Percentiles rank a stretch among this genome's conserved stretches.
These are phyloP conservation scores for Lasioglossum albipes DNA, from an alignment of 1,140 invertebrate genomes.

Conservation along the genomic window DNA sequence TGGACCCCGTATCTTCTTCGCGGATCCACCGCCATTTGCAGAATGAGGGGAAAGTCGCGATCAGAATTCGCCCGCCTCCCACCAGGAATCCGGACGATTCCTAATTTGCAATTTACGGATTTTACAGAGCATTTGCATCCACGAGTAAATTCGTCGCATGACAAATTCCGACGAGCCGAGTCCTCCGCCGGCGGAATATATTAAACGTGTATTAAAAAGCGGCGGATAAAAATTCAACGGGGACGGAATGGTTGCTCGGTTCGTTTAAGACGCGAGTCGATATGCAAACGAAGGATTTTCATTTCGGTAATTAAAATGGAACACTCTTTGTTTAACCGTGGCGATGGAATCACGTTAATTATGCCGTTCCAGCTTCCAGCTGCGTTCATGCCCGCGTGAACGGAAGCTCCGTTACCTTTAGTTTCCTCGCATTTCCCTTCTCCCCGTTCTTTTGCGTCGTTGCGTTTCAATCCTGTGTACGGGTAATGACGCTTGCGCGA, in stretches of 20 bases:
- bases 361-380: constrained; percentile 6
- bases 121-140: constrained; percentile 34
- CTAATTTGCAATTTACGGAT: constrained; percentile 37
- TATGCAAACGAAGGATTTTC: constrained; percentile 24
- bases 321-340: constrained; percentile 17
- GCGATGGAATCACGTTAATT: constrained; percentile 15
- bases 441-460: neutral
- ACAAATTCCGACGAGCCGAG: neutral
- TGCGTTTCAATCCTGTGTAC: no score
- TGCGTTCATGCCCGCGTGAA: no score
- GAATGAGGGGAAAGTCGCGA: no score
- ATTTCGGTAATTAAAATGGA: constrained; percentile 34
- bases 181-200: constrained; percentile 14
- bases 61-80: no score
- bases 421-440: neutral
- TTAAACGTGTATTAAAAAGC: constrained; percentile 36
- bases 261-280: constrained; percentile 27
- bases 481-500: no score
- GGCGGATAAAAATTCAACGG: constrained; percentile 13
- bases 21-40: neutral
- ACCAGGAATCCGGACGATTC: neutral
- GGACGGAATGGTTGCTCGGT: neutral
- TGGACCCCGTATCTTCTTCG: neutral
- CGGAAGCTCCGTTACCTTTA: neutral
- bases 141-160: neutral